Conservation (phyloP, 2,888 invertebrate genomes). For the Xanthorhoe designata region DNA sequence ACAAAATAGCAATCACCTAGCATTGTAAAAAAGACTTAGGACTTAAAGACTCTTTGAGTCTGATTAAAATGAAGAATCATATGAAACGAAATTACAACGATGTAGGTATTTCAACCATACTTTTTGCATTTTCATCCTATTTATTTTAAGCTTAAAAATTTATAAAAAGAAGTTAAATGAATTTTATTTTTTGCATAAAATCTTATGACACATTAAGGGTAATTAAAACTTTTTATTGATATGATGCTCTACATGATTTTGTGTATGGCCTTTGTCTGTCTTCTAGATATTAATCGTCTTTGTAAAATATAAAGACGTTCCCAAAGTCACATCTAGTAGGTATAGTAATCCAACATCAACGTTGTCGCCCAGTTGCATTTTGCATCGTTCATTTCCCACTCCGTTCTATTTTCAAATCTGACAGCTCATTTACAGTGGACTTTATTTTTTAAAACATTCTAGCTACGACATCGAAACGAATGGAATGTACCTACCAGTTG, state of each 20-base stretch:
- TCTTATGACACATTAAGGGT: too few relatives aligned
- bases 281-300: too few relatives aligned
- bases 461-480: slow-evolving; percentile 3
- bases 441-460: slow-evolving; percentile 13
- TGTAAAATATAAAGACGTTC: neutral
- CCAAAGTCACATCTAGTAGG: slow-evolving; percentile 14
- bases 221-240: too few relatives aligned
- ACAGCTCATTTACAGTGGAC: slow-evolving; percentile 34
- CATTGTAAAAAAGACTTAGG: neutral
- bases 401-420: slow-evolving; percentile 44
- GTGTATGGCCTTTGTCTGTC: too few relatives aligned
- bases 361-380: slow-evolving; percentile 16
- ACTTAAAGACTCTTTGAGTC: neutral
- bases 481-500: neutral
- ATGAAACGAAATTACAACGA: too few relatives aligned
- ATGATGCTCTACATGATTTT: neutral
- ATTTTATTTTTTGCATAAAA: too few relatives aligned
- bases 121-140: too few relatives aligned
- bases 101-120: too few relatives aligned
- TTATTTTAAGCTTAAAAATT: too few relatives aligned
- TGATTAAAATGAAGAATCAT: neutral
- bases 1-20: neutral
- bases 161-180: too few relatives aligned
- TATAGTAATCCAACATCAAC: neutral
- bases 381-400: slow-evolving; percentile 32